Conservation (phyloP, 2,888 invertebrate species). For the Dolichomitus sp. region DNA sequence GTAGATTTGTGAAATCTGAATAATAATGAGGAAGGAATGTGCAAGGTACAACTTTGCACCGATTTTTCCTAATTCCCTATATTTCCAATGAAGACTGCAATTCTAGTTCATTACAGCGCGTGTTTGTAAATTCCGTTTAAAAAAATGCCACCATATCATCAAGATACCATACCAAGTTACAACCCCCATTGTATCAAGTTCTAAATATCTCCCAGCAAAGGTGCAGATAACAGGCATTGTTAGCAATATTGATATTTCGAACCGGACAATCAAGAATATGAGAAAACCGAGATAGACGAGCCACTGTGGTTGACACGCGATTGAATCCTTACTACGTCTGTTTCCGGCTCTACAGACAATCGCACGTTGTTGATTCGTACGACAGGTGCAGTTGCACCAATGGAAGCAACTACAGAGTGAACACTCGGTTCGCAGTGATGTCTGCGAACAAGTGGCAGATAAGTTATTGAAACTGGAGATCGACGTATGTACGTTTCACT, state of each 20-base stretch:
- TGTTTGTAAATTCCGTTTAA: not conserved
- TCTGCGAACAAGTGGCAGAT: slow-evolving; percentile 21
- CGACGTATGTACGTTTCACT: slow-evolving; percentile 43
- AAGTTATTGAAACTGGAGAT: slow-evolving; percentile 65
- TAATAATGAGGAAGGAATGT: too few relatives aligned
- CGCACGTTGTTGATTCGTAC: slow-evolving; percentile 54
- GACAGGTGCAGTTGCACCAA: slow-evolving; percentile 59
- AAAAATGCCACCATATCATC: not conserved
- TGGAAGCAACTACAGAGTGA: not conserved
- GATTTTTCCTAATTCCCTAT: too few relatives aligned
- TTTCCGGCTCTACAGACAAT: slow-evolving; percentile 48
- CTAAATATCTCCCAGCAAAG: slow-evolving; percentile 9
- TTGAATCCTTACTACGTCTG: slow-evolving; percentile 21
- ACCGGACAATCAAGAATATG: slow-evolving; percentile 34
- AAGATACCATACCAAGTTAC: not conserved
- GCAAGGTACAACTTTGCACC: too few relatives aligned
- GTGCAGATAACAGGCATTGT: slow-evolving; percentile 59
- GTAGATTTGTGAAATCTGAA: too few relatives aligned
- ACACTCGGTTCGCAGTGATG: slow-evolving; percentile 40
- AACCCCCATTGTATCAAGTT: slow-evolving; percentile 29
- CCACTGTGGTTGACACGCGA: slow-evolving; percentile 23
- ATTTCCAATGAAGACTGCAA: too few relatives aligned
- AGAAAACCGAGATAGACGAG: slow-evolving; percentile 27
- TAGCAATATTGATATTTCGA: slow-evolving; percentile 50
- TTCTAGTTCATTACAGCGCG: not conserved